These are phyloP conservation scores for Pontoporia blainvillei DNA, from an alignment of 2,113 vertebrate species.

Conservation along the genomic window DNA sequence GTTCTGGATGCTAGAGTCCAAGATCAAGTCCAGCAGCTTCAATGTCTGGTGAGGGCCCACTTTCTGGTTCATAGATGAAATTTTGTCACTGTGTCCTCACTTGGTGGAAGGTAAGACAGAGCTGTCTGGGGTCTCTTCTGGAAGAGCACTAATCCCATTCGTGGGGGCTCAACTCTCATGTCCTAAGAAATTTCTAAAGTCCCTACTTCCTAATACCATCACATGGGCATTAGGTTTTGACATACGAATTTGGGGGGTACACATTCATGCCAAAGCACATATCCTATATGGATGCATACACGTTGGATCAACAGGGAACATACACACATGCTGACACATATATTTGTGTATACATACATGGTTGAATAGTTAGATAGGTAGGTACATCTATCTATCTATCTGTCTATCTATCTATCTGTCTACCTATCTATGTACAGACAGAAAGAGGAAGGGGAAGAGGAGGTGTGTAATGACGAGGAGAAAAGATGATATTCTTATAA, in stretches of 20 bases:
- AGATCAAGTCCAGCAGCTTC: background rate
- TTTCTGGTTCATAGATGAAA: background rate
- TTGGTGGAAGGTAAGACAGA: background rate
- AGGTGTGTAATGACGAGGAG: rapidly evolving
- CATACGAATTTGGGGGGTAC: background rate
- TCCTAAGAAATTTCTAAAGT: background rate
- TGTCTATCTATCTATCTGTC: background rate
- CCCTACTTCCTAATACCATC: too few relatives aligned
- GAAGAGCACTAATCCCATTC: background rate
- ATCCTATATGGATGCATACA: too few relatives aligned
- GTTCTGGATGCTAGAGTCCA: background rate
- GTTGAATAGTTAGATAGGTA: too few relatives aligned
- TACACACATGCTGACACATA: background rate
- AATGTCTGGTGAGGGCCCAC: background rate
- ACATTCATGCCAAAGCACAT: background rate
- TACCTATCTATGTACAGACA: background rate
- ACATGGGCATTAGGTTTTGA: background rate
- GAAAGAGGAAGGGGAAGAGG: background rate
- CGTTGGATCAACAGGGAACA: background rate
- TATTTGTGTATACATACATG: background rate
- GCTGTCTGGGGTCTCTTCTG: background rate
- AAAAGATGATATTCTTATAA: background rate
- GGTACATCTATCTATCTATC: background rate
- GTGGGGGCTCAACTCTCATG: background rate
- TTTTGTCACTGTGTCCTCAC: background rate